Evolutionary conservation across 2,888 invertebrate genomes (phyloP).

Genomic region (Apoderus coryli): DNA sequence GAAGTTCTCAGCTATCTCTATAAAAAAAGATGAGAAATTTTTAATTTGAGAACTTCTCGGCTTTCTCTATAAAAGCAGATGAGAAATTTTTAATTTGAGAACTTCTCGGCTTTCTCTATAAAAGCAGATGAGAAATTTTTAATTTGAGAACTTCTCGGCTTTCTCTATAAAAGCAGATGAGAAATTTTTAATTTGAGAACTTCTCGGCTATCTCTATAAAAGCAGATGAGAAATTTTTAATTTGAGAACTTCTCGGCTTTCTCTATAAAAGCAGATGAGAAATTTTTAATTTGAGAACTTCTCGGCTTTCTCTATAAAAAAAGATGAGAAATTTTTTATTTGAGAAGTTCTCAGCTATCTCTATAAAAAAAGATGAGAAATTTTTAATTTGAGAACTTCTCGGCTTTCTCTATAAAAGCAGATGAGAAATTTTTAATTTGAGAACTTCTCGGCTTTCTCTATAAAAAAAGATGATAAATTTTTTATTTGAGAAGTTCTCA

Average conservation of each 20-base stretch:
- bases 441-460: slow-evolving; percentile 47
- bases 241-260: slow-evolving; percentile 42
- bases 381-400: slow-evolving; percentile 36
- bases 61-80: slow-evolving; percentile 40
- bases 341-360: slow-evolving; percentile 43
- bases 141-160: slow-evolving; percentile 39
- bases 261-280: slow-evolving; percentile 35
- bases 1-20: slow-evolving; percentile 46
- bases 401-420: slow-evolving; percentile 42
- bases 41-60: slow-evolving; percentile 38
- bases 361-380: slow-evolving; percentile 31
- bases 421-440: slow-evolving; percentile 26
- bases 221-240: slow-evolving; percentile 8
- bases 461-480: slow-evolving; percentile 16
- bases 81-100: slow-evolving; percentile 29
- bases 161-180: slow-evolving; percentile 39
- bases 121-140: slow-evolving; percentile 11
- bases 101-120: slow-evolving; percentile 46
- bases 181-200: slow-evolving; percentile 30
- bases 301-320: slow-evolving; percentile 43
- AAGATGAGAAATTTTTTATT: slow-evolving; percentile 21
- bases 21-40: slow-evolving; percentile 14
- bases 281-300: slow-evolving; percentile 34
- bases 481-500: slow-evolving; percentile 37
- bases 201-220: slow-evolving; percentile 46